Evolutionary conservation across 2,888 invertebrate species (phyloP).

Genomic region (Phyllotreta striolata): DNA sequence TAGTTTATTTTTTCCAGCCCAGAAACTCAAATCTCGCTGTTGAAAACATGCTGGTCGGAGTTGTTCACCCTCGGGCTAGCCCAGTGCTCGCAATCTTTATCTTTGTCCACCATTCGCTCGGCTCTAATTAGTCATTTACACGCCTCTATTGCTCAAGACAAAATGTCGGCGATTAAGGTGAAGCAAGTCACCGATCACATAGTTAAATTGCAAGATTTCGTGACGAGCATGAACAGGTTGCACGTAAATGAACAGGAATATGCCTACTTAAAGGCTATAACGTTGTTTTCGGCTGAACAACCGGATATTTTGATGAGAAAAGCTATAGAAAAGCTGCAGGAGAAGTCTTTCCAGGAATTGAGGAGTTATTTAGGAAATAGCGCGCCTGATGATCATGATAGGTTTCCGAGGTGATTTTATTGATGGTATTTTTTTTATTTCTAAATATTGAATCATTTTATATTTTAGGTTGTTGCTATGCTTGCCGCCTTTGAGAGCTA

Average conservation of each 20-base stretch:
- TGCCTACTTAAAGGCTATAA: slow-evolving; percentile 85
- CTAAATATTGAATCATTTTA: slow-evolving; percentile 10
- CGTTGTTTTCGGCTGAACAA: slow-evolving; percentile 68
- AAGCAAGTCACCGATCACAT: slow-evolving; percentile 79
- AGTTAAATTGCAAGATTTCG: slow-evolving; percentile 82
- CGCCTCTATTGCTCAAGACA: slow-evolving; percentile 75
- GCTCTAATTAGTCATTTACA: slow-evolving; percentile 84
- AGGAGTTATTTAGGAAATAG: slow-evolving; percentile 61
- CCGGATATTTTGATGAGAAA: slow-evolving; percentile 62
- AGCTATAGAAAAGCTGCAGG: slow-evolving; percentile 69
- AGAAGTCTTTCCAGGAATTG: slow-evolving; percentile 69
- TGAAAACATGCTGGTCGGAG: slow-evolving; percentile 92
- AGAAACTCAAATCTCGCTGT: slow-evolving; percentile 82
- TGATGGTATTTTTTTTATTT: slow-evolving; percentile 10
- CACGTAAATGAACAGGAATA: slow-evolving; percentile 85
- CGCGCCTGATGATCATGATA: slow-evolving; percentile 63
- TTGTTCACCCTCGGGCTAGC: slow-evolving; percentile 90
- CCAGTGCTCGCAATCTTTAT: slow-evolving; percentile 82
- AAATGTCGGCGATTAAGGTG: slow-evolving; percentile 79
- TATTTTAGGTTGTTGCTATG: slow-evolving; percentile 68
- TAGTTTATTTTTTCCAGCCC: slow-evolving; percentile 65
- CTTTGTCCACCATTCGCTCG: slow-evolving; percentile 81
- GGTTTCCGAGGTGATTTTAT: slow-evolving; percentile 64
- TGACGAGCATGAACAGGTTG: slow-evolving; percentile 75
- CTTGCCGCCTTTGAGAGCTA: slow-evolving; percentile 75